Percentiles rank a stretch among this genome's conserved stretches.
Conservation (phyloP, 2,888 invertebrate species). For the Stenotaenia linearis region DNA sequence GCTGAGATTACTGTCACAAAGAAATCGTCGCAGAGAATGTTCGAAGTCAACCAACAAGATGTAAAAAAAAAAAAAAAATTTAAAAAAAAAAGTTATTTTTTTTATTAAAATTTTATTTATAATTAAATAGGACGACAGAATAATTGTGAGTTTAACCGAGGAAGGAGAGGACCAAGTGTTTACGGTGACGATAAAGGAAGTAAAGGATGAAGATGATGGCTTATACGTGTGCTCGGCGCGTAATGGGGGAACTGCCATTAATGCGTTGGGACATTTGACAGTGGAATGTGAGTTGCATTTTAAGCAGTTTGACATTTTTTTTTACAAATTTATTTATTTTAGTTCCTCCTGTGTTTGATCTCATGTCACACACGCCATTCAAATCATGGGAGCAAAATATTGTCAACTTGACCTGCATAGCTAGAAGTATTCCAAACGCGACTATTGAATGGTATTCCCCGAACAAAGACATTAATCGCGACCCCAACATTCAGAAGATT, state of each 20-base stretch:
- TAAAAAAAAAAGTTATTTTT: no score
- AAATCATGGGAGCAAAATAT: slow-evolving; percentile 74
- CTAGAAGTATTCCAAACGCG: slow-evolving; percentile 83
- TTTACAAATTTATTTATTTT: neutral
- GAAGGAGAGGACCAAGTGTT: slow-evolving; percentile 36
- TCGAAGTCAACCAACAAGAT: slow-evolving; percentile 24
- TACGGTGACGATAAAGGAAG: slow-evolving; percentile 60
- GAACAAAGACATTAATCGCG: slow-evolving; percentile 42
- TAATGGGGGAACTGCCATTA: slow-evolving; percentile 51
- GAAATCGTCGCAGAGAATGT: neutral
- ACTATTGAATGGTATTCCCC: slow-evolving; percentile 69
- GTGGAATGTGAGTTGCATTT: slow-evolving; percentile 46
- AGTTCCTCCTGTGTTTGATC: slow-evolving; percentile 64
- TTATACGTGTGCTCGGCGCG: slow-evolving; percentile 79
- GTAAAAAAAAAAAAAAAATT: neutral
- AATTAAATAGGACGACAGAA: slow-evolving; percentile 36
- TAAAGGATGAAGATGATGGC: slow-evolving; percentile 65
- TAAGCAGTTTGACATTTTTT: neutral
- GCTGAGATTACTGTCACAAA: slow-evolving; percentile 30
- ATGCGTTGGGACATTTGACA: slow-evolving; percentile 38
- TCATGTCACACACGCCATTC: slow-evolving; percentile 57
- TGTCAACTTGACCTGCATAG: slow-evolving; percentile 74
- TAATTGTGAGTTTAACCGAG: slow-evolving; percentile 32
- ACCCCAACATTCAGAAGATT: slow-evolving; percentile 56
- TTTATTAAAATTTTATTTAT: neutral